phyloP scores from a whole-genome alignment of 2,888 invertebrate genomes.

The Apamea sordens region DNA sequence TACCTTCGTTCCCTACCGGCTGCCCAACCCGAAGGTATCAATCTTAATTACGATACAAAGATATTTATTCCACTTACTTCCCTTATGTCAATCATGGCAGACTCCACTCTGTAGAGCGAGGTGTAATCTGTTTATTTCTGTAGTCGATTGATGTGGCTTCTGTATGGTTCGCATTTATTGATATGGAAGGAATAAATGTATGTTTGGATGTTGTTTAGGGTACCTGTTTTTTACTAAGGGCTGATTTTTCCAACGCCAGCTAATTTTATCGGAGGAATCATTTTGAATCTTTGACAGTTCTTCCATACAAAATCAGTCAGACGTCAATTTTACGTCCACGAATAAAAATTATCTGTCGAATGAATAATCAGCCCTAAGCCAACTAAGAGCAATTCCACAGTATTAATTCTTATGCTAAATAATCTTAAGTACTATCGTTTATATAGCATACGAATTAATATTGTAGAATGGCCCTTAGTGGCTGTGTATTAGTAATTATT shows the following conservation, averaged over 20 bases:
- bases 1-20: background rate
- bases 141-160: constrained; percentile 21
- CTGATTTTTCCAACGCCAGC: too few relatives aligned
- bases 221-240: background rate
- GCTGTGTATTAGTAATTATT: background rate
- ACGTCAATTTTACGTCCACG: too few relatives aligned
- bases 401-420: background rate
- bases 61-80: constrained; percentile 65
- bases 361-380: too few relatives aligned
- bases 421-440: background rate
- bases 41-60: constrained; percentile 70
- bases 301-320: too few relatives aligned
- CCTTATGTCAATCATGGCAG: constrained; percentile 47
- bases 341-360: too few relatives aligned
- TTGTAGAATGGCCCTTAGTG: background rate
- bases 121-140: constrained; percentile 42
- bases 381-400: background rate
- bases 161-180: background rate
- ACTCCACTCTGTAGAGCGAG: constrained; percentile 19
- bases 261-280: too few relatives aligned
- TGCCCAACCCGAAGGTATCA: constrained; percentile 55
- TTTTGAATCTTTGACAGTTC: too few relatives aligned
- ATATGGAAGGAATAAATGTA: background rate
- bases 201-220: background rate
- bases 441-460: background rate